phyloP scores from a whole-genome alignment of 2,113 vertebrate species.

The Campylomormyrus tamandua region DNA sequence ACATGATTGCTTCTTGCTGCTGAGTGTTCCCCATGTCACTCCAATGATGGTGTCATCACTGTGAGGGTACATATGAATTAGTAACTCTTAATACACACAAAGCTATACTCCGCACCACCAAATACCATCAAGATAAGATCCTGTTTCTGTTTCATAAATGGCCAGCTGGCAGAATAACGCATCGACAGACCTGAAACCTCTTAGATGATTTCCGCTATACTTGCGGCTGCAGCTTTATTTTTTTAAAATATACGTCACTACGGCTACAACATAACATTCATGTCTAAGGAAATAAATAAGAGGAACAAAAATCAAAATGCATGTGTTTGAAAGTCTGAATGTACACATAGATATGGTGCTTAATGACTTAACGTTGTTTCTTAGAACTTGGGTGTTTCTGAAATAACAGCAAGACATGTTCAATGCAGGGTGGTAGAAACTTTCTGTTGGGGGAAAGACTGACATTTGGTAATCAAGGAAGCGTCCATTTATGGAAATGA shows the following conservation, averaged over 20 bases:
- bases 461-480: not conserved
- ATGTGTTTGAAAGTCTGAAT: not conserved
- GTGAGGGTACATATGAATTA: not conserved
- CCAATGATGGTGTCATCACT: not conserved
- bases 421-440: not conserved
- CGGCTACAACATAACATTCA: not conserved
- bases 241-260: not conserved
- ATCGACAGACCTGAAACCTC: not conserved
- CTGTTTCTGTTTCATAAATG: not conserved
- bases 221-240: no score
- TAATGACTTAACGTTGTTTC: not conserved
- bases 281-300: not conserved
- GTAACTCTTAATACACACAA: not conserved
- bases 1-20: not conserved
- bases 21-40: not conserved
- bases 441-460: not conserved
- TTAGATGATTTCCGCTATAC: not conserved
- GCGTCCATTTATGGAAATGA: not conserved
- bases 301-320: not conserved
- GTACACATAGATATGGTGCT: not conserved
- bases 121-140: not conserved
- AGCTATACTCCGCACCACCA: not conserved
- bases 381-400: not conserved
- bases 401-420: not conserved
- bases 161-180: not conserved